Evolutionary conservation across 2,797 vertebrate species (phyloP), one percentile per base, ranked within the genome.

Genomic region (Phoebastria nigripes): DNA sequence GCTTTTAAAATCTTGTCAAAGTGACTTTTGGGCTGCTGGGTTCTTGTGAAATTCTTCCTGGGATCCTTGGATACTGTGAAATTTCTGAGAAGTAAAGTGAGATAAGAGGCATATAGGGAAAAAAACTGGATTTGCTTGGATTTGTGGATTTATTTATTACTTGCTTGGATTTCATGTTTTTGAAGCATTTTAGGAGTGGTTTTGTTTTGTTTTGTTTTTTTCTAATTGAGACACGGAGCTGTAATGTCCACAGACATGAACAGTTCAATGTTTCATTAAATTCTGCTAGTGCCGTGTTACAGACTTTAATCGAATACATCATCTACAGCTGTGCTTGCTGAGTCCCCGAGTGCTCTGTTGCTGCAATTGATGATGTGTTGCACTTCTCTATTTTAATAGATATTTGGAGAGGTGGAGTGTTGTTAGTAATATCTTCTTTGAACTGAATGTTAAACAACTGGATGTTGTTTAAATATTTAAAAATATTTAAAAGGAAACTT

Each of bases 281-380:
- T 73, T 61, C 47, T 55, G 39, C 13, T 21, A 5, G 11, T 70
- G 63, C 28, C 1, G 22, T 4, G 22, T 52, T 63, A 12, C 35
- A 44, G 41, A 6, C 16, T 56, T 63, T 7, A 3, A 9, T 52
- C 8, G 52, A 17, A 33, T 42, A 5, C n/a, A 6, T 31, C 8
- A 3, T 6, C 59, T 46, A 12, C 0, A 28, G 15, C 33, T 58
- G 9, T 22, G 28, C 56, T 39, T 14, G 5, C 58, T 2, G 21
- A 67, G 28, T n/a, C 16, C 28, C 33, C 0, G 1, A 12, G 37
- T 12, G 22, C 25, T 71, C 28, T 16, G n/a, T 12, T 62, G 52
- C 31, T 73, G 17, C 7, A 2, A 3, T 0, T 29, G 24, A 15
- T 31, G 24, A 8, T 14, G 7, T 1, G 15, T 11, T 49, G 37